phyloP scores from a whole-genome alignment of 2,797 vertebrate genomes.

The Melanotaenia nigrans region DNA sequence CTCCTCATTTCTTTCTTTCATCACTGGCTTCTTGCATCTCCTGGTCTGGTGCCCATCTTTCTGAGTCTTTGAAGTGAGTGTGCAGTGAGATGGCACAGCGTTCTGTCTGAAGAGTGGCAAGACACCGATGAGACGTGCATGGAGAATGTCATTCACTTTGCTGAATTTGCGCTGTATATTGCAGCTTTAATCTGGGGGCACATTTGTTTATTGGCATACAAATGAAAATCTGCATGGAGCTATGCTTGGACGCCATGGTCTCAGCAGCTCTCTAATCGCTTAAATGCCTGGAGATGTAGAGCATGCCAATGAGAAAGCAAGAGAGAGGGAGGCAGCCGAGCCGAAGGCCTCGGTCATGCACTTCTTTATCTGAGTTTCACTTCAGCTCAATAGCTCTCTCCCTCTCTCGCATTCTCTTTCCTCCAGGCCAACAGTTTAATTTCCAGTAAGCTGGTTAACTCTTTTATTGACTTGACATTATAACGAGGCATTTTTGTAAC shows the following conservation, averaged over 20 bases:
- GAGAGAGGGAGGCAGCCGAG: constrained; percentile 47
- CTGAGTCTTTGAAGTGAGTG: constrained; percentile 58
- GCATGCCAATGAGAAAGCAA: constrained; percentile 72
- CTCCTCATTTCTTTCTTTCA: constrained; percentile 11
- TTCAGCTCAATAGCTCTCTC: constrained; percentile 50
- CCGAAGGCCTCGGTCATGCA: constrained; percentile 68
- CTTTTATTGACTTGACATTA: constrained; percentile 67
- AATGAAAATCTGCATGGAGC: constrained; percentile 81
- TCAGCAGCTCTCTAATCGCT: constrained; percentile 76
- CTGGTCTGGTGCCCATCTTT: constrained; percentile 39
- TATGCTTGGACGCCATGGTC: constrained; percentile 73
- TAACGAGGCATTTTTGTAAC: constrained; percentile 51
- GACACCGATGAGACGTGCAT: constrained; percentile 65
- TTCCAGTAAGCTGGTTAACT: constrained; percentile 61
- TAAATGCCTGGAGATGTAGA: constrained; percentile 73
- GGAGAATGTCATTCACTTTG: constrained; percentile 71
- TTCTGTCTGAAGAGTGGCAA: constrained; percentile 56
- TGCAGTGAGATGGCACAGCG: constrained; percentile 39
- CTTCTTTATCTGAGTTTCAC: constrained; percentile 67
- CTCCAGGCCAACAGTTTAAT: constrained; percentile 67
- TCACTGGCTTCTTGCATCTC: constrained; percentile 23
- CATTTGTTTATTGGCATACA: constrained; percentile 83
- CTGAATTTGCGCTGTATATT: constrained; percentile 74
- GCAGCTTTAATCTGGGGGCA: constrained; percentile 79
- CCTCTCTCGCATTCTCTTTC: constrained; percentile 42